Evolutionary conservation across 2,888 invertebrate species (phyloP), one percentile per base, ranked within the genome.

Genomic region (Myopa tessellatipennis): DNA sequence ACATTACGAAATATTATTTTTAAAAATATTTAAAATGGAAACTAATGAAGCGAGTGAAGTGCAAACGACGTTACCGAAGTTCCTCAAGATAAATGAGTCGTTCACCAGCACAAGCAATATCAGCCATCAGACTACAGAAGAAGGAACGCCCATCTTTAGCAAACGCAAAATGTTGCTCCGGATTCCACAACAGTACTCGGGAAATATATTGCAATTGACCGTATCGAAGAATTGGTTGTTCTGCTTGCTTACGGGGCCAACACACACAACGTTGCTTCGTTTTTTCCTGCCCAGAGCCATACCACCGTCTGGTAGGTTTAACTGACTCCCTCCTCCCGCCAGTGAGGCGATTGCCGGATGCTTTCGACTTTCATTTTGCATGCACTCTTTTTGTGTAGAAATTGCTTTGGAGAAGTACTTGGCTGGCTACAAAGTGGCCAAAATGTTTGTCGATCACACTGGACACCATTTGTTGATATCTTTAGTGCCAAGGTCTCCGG

Each of bases 131-230:
- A 80, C 82, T n/a, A 84, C 80, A 76, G 80, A 80, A 6, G 93
- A 94, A 83, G 95, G 95, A 81, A 91, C 92, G 26, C 96, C 96
- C 10, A 96, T 98, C 88, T 97, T 98, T 88, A 93, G 93, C 52
- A 97, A 95, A 88, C 93, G 95, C 81, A 94, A 93, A 88, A 94
- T 96, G 89, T 93, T 94, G 83, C 93, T 96, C 81, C 93, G 93
- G 79, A 95, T 97, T 1, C 92, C 94, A 0, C 94, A 94, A 83
- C 76, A 81, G 36, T 85, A 83, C 68, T 82, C 79, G 4, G 86
- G 86, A 2, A 91, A 93, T 79, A 94, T 98, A 80, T 93, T 94
- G 4, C 95, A 96, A 86, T 91, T 97, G 77, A 93, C 92, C 3
- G 95, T 96, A 7, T 93, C 94, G 52, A 97, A 94, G 85, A 96